Evolutionary conservation across 35 echinoderm and acorn worm genomes (phyloP).

Genomic region (Patiria miniata): DNA sequence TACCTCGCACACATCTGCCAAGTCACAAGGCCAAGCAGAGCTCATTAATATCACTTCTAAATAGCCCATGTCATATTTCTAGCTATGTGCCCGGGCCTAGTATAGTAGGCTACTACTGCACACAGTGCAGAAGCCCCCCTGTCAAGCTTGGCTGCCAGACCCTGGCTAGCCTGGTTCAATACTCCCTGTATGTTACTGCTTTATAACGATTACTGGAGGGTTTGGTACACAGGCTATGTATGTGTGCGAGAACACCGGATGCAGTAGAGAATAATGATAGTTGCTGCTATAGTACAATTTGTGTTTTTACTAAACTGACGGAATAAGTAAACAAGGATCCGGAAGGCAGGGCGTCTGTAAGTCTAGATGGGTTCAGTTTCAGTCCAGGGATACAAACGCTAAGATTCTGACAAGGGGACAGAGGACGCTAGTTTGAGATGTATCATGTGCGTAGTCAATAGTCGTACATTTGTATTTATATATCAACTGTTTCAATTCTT

Average conservation of each 20-base stretch:
- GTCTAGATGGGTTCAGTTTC: background rate
- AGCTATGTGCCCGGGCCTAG: background rate
- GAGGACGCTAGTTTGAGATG: no score
- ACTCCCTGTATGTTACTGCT: background rate
- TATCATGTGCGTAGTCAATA: background rate
- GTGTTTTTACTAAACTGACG: background rate
- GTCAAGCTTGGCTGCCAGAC: background rate
- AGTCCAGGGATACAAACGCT: no score
- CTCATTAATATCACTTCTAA: constrained; percentile 29
- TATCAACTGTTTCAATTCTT: background rate
- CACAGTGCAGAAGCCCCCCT: background rate
- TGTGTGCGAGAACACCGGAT: background rate
- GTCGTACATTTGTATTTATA: background rate
- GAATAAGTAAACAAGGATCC: background rate
- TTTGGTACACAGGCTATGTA: background rate
- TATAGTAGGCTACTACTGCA: background rate
- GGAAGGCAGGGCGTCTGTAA: background rate
- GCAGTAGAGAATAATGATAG: no score
- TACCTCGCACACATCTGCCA: background rate
- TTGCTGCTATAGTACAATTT: no score
- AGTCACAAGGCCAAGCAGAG: background rate
- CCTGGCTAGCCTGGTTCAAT: constrained; percentile 5
- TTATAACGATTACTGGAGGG: no score
- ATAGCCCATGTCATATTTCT: constrained; percentile 11
- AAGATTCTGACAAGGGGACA: no score